Evolutionary conservation across 1,140 invertebrate genomes (phyloP), one percentile per base, ranked within the genome.

Genomic region (Microvelia longipes): DNA sequence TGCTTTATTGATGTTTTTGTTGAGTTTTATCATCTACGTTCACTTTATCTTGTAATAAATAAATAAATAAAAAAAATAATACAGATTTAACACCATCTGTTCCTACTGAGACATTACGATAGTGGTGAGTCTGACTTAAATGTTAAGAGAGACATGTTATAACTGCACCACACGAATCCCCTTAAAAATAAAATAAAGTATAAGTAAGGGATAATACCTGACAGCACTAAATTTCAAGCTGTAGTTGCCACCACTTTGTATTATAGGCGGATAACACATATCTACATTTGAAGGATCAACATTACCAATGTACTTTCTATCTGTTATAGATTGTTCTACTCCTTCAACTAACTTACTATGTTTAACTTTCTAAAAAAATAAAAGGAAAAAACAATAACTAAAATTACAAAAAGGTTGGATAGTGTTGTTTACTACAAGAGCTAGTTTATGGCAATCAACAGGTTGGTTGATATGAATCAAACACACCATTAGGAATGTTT

Each of bases 191-290:
- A 50, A 50, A 50, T 50, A 50, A n/a, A n/a, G n/a, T n/a, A n/a
- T n/a, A n/a, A n/a, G n/a, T n/a, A n/a, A 64, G 5, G 15, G 62
- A 14, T 64, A 26, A 2, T 73, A 85, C 84, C 83, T 85, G 29
- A 81, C 86, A 63, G 90, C 92, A 78, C 93, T 97, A 78, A 99
- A 99, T 81, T 99, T 99, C 0, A 99, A 83, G 77, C 88, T 94
- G 81, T 98, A 99, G 77, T 94, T 91, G 5, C 95, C 96, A 29
- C 97, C 97, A 73, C 95, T 98, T 79, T 99, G 97, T 77, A 99
- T 95, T 70, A 99, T 99, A 0, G 96, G 90, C 1, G 94, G 94
- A 80, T 99, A 99, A 79, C 96, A 98, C 85, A 96, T 93, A 77
- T 98, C 96, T 2, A 99, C 83, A 77, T 94, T 88, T 24, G 85